Percentiles rank a stretch among this genome's conserved stretches.
These are phyloP conservation scores for Linnaemya tessellans DNA, from an alignment of 2,888 invertebrate genomes.

Conservation along the genomic window DNA sequence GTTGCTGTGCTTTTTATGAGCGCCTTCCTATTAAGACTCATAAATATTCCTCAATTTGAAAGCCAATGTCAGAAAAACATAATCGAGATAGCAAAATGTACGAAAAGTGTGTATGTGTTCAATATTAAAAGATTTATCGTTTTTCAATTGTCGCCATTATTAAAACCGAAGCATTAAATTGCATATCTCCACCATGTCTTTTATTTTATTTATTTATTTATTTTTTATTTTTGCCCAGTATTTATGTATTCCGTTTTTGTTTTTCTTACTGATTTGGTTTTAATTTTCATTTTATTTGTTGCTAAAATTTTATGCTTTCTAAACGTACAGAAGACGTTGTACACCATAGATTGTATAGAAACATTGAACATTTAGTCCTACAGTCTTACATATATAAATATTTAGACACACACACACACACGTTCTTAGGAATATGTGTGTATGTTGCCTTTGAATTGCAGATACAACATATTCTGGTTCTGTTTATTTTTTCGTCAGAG, in stretches of 20 bases:
- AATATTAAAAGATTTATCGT: conserved; percentile 81
- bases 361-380: conserved; percentile 38
- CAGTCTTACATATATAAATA: background rate
- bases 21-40: conserved; percentile 51
- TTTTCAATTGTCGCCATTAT: conserved; percentile 81
- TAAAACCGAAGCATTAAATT: conserved; percentile 68
- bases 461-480: conserved; percentile 46
- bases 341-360: conserved; percentile 2
- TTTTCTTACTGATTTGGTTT: conserved; percentile 38
- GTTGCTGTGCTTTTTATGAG: background rate
- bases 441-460: conserved; percentile 9
- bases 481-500: conserved; percentile 35
- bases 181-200: conserved; percentile 51
- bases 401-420: background rate
- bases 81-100: conserved; percentile 43
- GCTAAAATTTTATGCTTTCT: conserved; percentile 54
- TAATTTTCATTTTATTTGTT: conserved; percentile 42
- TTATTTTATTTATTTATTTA: background rate
- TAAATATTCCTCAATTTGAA: conserved; percentile 67
- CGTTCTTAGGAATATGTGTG: background rate
- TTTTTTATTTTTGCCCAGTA: background rate
- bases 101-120: conserved; percentile 56
- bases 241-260: background rate
- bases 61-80: conserved; percentile 54
- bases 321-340: conserved; percentile 48